Conservation (phyloP, 2,113 vertebrate species). For the Dunckerocampus dactyliophorus region DNA sequence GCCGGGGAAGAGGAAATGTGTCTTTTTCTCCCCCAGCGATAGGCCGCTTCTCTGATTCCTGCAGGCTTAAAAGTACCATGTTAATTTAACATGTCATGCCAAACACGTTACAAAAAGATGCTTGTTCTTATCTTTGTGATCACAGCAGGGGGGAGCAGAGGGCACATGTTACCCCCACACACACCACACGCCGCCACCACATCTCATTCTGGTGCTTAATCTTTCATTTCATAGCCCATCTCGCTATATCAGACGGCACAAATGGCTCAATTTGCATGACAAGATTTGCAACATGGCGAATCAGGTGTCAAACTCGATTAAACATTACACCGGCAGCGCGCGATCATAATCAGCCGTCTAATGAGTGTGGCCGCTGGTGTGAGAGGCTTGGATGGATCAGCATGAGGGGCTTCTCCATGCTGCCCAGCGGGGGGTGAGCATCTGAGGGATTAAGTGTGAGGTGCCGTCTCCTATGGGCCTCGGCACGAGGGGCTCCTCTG, state of each 20-base stretch:
- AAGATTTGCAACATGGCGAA: slow-evolving; percentile 99
- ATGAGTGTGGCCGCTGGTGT: slow-evolving; percentile 81
- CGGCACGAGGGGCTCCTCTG: slow-evolving; percentile 83
- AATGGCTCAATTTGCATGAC: slow-evolving; percentile 99
- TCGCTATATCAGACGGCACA: slow-evolving; percentile 98
- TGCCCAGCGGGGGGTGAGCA: slow-evolving; percentile 79
- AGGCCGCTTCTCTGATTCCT: slow-evolving; percentile 42
- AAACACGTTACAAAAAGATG: slow-evolving; percentile 76
- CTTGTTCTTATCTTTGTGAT: slow-evolving; percentile 93
- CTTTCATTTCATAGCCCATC: slow-evolving; percentile 99
- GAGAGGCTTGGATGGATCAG: slow-evolving; percentile 75
- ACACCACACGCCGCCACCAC: slow-evolving; percentile 13
- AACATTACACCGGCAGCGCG: slow-evolving; percentile 95
- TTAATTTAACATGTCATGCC: slow-evolving; percentile 85
- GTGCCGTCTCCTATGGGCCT: slow-evolving; percentile 72
- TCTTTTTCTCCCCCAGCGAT: slow-evolving; percentile 25
- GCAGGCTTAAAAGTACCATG: slow-evolving; percentile 58
- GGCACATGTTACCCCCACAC: slow-evolving; percentile 74
- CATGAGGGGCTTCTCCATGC: slow-evolving; percentile 84
- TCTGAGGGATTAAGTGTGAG: slow-evolving; percentile 68
- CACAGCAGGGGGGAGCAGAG: slow-evolving; percentile 83
- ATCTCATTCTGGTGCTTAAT: slow-evolving; percentile 92
- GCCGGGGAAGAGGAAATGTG: slow-evolving; percentile 39
- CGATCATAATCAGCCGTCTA: slow-evolving; percentile 99
- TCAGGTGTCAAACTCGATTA: slow-evolving; percentile 99